A percentile compares a stretch with the other conserved stretches of the same genome.
phyloP scores from a whole-genome alignment of 2,113 vertebrate genomes.

The Myodes glareolus region DNA sequence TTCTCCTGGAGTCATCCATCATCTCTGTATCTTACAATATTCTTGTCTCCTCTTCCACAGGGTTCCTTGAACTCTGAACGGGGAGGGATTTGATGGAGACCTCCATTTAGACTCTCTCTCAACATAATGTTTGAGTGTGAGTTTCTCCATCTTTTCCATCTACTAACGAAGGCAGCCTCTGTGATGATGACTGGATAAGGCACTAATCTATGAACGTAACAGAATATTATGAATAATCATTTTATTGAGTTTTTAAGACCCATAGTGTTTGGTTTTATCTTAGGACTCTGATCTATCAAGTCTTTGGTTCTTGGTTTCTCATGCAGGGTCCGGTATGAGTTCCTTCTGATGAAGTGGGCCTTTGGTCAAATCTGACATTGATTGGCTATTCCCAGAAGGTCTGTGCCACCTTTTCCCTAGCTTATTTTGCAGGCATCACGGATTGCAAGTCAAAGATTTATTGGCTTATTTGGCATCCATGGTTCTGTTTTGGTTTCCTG shows the following conservation, averaged over 20 bases:
- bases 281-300: not conserved
- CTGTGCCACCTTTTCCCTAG: not conserved
- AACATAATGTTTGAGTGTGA: not conserved
- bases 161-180: not conserved
- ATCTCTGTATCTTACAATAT: not conserved
- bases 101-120: not conserved
- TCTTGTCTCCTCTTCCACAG: not conserved
- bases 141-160: not conserved
- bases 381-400: not conserved
- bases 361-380: not conserved
- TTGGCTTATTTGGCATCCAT: not conserved
- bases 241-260: not conserved
- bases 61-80: not conserved
- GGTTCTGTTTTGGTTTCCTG: not conserved
- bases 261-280: not conserved
- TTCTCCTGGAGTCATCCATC: not conserved
- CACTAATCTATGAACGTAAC: not conserved
- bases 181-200: not conserved
- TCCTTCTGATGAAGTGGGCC: not conserved
- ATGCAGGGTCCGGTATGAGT: not conserved
- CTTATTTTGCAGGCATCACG: not conserved
- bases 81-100: not conserved
- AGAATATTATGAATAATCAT: not conserved
- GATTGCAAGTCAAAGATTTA: not conserved
- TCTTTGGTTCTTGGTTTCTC: not conserved